Evolutionary conservation across 2,888 invertebrate species (phyloP).

Genomic region (Opisthograptis luteolata): DNA sequence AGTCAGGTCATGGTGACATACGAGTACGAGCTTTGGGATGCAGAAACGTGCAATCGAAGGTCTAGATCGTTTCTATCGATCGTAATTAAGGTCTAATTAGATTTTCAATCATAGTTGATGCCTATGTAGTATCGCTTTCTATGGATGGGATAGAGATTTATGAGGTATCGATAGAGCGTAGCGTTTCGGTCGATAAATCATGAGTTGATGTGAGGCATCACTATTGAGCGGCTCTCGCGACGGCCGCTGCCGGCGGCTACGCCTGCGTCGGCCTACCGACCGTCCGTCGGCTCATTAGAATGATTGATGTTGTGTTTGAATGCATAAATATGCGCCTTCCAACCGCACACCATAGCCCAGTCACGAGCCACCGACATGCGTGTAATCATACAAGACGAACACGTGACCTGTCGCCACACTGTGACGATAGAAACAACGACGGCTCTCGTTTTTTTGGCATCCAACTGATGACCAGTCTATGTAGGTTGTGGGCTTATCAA

Average conservation of each 20-base stretch:
- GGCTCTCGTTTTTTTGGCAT: slow-evolving; percentile 16
- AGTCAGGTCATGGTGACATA: slow-evolving; percentile 39
- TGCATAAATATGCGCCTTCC: slow-evolving; percentile 73
- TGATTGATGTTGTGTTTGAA: slow-evolving; percentile 80
- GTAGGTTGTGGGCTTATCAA: slow-evolving; percentile 15
- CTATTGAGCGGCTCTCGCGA: slow-evolving; percentile 56
- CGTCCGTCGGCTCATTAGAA: slow-evolving; percentile 73
- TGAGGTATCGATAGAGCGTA: slow-evolving; percentile 41
- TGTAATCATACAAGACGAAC: slow-evolving; percentile 49
- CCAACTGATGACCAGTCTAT: slow-evolving; percentile 13
- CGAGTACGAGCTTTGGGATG: slow-evolving; percentile 37
- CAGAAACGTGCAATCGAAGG: slow-evolving; percentile 35
- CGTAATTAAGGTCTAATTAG: slow-evolving; percentile 38
- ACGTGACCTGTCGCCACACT: slow-evolving; percentile 34
- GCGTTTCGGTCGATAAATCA: slow-evolving; percentile 48
- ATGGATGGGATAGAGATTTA: slow-evolving; percentile 36
- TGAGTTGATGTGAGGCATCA: slow-evolving; percentile 46
- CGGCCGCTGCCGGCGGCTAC: slow-evolving; percentile 48
- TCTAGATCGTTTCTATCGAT: slow-evolving; percentile 32
- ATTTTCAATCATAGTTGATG: slow-evolving; percentile 29
- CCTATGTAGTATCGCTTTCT: slow-evolving; percentile 32
- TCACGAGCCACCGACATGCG: slow-evolving; percentile 63
- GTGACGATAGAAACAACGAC: slow-evolving; percentile 19
- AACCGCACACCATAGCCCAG: slow-evolving; percentile 54
- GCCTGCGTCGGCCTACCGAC: slow-evolving; percentile 59